Evolutionary conservation across 2,888 invertebrate genomes (phyloP).

Genomic region (Leucozona laternaria): DNA sequence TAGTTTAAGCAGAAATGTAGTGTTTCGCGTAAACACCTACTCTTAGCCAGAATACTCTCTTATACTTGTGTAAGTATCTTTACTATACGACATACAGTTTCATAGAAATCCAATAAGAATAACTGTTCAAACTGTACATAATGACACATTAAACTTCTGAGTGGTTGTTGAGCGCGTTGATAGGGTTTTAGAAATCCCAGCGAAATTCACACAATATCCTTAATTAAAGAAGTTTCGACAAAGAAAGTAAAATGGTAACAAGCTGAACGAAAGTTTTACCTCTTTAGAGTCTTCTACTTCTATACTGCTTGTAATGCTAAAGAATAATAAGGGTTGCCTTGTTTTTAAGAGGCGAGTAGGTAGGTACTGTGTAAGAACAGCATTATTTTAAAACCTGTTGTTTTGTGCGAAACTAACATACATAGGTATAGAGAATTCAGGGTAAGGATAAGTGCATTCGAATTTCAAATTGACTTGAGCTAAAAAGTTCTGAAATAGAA

Average conservation of each 20-base stretch:
- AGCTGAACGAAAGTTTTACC: constrained; percentile 57
- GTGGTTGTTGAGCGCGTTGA: constrained; percentile 74
- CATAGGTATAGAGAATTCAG: neutral
- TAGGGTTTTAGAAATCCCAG: constrained; percentile 63
- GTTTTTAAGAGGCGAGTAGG: neutral
- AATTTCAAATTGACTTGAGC: constrained; percentile 3
- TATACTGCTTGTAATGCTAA: constrained; percentile 32
- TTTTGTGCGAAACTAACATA: too few relatives aligned
- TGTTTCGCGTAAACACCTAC: constrained; percentile 64
- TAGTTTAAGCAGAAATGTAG: constrained; percentile 31
- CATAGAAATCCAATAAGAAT: constrained; percentile 44
- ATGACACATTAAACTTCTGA: constrained; percentile 74
- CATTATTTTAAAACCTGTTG: constrained; percentile 13
- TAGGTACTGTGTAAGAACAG: neutral
- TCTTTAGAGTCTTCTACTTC: too few relatives aligned
- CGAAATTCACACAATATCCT: constrained; percentile 71
- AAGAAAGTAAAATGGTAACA: constrained; percentile 62
- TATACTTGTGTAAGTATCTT: neutral
- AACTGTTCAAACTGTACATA: constrained; percentile 70
- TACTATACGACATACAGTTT: neutral
- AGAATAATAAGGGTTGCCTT: neutral
- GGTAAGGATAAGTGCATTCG: neutral
- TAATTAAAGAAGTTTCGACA: constrained; percentile 73
- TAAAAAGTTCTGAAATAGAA: neutral
- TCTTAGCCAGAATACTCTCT: neutral